Evolutionary conservation across 2,888 invertebrate genomes (phyloP), one percentile per base, ranked within the genome.

Genomic region (Thecophora atra): DNA sequence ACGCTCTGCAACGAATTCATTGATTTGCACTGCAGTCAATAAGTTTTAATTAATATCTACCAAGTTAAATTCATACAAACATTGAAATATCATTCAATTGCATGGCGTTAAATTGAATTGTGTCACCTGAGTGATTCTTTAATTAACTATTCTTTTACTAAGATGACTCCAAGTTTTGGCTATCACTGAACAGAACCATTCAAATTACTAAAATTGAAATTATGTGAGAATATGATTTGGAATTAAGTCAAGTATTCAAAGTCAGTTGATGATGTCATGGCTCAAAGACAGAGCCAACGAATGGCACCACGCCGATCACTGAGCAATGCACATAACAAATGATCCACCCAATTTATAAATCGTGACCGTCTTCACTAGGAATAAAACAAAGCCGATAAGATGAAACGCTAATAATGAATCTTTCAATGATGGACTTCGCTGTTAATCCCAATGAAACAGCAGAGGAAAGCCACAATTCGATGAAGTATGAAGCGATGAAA

Each of bases 361-460:
- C 81, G 81, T 81, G 80, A 79, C 77, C 28, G 68, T 70, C 56
- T 72, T 70, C 74, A 77, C 77, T 73, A 73, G 75, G 74, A 75
- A 78, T 72, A 72, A 56, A 30, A n/a, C 15, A 26, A 28, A 58
- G 58, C 19, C 68, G 44, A 68, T 58, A 68, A 58, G 68, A 68
- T 58, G 68, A 68, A 58, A 44, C 58, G 19, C n/a, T 30, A 15
- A 5, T 30, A 60, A 60, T 60, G 30, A 60, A 17, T 60, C 60
- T 30, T 60, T 7, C 60, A n/a, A n/a, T 30, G 15, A 21, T 56
- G 56, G 19, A 54, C 17, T 21, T 13, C 15, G 58, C 28, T 28
- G 58, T 17, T 56, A 4, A 3, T 47, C 17, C 47, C 17, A 17
- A 47, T 17, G n/a, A 47, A n/a, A 17, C n/a, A 17, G 47, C 47